Conservation (phyloP, 2,888 invertebrate species). For the Anticlea derivata region DNA sequence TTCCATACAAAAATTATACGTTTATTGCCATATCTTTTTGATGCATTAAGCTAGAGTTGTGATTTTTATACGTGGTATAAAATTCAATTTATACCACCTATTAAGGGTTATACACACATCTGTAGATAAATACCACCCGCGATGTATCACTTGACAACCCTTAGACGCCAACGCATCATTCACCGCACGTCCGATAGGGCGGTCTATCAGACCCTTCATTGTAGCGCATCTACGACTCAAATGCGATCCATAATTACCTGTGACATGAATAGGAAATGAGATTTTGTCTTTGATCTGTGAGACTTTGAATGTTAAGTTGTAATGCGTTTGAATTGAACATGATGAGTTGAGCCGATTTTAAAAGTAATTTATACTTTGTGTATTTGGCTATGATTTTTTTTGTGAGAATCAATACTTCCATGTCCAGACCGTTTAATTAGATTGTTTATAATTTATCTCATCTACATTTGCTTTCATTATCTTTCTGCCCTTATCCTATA, state of each 20-base stretch:
- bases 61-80: no score
- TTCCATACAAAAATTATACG: no score
- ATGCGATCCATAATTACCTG: conserved; percentile 60
- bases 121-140: neutral
- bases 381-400: no score
- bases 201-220: conserved; percentile 56
- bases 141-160: conserved; percentile 36
- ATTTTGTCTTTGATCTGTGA: conserved; percentile 35
- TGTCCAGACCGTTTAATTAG: no score
- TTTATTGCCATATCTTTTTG: no score
- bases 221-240: conserved; percentile 53
- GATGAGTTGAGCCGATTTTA: conserved; percentile 2
- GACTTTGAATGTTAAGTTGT: conserved; percentile 2
- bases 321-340: conserved; percentile 2
- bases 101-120: no score
- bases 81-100: no score
- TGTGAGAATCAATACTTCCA: no score
- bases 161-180: conserved; percentile 44
- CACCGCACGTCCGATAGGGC: conserved; percentile 57
- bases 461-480: no score
- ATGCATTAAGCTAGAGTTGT: no score
- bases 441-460: no score
- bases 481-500: no score
- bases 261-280: conserved; percentile 63
- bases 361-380: neutral